Evolutionary conservation across 1,140 invertebrate genomes (phyloP).

Genomic region (Saccostrea echinata): DNA sequence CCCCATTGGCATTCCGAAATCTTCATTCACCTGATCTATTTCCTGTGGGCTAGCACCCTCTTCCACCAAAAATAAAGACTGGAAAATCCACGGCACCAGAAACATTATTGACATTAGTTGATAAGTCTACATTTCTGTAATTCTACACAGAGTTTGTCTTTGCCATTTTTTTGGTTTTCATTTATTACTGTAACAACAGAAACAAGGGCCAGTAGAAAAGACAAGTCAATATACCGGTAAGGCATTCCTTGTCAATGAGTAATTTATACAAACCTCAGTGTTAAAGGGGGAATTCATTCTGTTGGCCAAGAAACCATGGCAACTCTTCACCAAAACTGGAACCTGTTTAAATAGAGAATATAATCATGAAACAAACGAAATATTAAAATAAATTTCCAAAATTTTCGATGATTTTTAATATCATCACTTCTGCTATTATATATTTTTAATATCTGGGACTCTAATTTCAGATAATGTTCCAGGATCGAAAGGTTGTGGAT

Average conservation of each 20-base stretch:
- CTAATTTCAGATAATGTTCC: too few relatives aligned
- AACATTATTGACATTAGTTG: not conserved
- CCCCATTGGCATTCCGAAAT: constrained; percentile 78
- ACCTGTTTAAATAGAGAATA: constrained; percentile 61
- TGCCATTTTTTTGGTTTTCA: not conserved
- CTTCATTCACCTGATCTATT: constrained; percentile 73
- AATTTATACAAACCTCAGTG: constrained; percentile 66
- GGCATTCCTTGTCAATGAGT: too few relatives aligned
- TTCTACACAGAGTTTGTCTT: not conserved
- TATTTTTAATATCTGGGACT: too few relatives aligned
- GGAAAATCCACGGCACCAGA: not conserved
- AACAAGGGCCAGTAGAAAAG: too few relatives aligned
- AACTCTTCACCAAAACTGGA: constrained; percentile 77
- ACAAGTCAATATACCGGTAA: too few relatives aligned
- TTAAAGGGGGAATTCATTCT: constrained; percentile 69
- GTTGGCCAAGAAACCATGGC: constrained; percentile 78
- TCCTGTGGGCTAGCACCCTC: constrained; percentile 74
- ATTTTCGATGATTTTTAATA: too few relatives aligned
- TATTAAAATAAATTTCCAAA: too few relatives aligned
- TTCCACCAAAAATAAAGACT: constrained; percentile 73
- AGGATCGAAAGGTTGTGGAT: too few relatives aligned
- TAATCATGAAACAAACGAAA: too few relatives aligned
- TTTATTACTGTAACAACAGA: not conserved
- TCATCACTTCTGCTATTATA: too few relatives aligned
- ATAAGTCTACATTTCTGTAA: not conserved